These are phyloP conservation scores for Capreolus pygargus DNA, from an alignment of 2,113 vertebrate genomes.

Conservation along the genomic window DNA sequence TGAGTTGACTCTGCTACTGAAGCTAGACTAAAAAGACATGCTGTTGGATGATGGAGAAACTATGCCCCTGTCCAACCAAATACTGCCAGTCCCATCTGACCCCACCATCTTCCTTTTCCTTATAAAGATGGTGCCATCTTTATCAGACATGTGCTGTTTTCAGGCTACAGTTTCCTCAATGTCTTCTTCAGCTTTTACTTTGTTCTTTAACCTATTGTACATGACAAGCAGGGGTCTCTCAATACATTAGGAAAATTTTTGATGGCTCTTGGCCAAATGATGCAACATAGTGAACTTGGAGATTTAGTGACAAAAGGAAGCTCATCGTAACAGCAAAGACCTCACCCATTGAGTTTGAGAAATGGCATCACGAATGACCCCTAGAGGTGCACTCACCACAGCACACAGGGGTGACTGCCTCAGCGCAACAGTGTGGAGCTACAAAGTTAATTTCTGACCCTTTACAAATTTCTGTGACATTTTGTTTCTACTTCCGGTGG, in stretches of 20 bases:
- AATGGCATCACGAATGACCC: background rate
- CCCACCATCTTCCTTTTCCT: background rate
- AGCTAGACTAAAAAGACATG: background rate
- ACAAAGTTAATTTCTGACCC: slow-evolving; percentile 34
- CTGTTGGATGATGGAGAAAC: background rate
- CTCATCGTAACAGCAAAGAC: background rate
- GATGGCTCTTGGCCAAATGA: background rate
- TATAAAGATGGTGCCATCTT: background rate
- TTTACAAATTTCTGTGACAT: background rate
- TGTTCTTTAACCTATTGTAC: background rate
- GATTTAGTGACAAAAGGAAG: background rate
- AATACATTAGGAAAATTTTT: background rate
- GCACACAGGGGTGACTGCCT: background rate
- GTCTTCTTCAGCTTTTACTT: background rate
- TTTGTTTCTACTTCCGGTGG: background rate
- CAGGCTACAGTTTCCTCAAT: background rate
- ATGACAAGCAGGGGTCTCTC: background rate
- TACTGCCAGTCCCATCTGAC: background rate
- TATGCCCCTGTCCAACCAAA: background rate
- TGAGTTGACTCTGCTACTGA: background rate
- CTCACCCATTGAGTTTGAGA: background rate
- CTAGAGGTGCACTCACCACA: background rate
- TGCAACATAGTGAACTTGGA: background rate
- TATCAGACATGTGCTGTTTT: background rate
- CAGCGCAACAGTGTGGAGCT: background rate